These are phyloP conservation scores for Scaptomyza reducta DNA, from an alignment of 2,888 invertebrate species.

Conservation along the genomic window DNA sequence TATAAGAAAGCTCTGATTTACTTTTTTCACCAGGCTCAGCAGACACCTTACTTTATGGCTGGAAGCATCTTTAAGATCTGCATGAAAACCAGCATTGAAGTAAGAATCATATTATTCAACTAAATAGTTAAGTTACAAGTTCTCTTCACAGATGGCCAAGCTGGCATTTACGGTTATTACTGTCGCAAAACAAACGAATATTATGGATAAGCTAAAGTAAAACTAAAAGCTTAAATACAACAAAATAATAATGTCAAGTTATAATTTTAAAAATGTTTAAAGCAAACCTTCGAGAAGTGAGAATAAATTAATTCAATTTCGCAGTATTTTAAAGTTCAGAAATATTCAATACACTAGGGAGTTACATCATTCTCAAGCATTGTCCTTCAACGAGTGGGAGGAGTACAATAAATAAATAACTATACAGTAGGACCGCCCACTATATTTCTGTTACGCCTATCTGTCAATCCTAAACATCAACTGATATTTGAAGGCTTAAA, in stretches of 20 bases:
- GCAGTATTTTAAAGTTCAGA: too few species aligned
- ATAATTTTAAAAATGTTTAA: not conserved
- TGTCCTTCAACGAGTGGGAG: not conserved
- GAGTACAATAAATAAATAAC: not conserved
- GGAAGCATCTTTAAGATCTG: conserved; percentile 46
- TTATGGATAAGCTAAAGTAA: conserved; percentile 37
- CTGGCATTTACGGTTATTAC: conserved; percentile 60
- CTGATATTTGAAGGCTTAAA: not conserved
- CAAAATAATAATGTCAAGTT: not conserved
- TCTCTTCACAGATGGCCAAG: conserved; percentile 45
- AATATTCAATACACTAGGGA: not conserved
- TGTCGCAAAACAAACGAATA: conserved; percentile 48
- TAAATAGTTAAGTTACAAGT: not conserved
- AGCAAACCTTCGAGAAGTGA: too few species aligned
- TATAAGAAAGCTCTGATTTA: conserved; percentile 38
- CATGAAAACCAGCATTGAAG: conserved; percentile 48
- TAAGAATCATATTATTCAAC: conserved; percentile 3
- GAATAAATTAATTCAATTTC: too few species aligned
- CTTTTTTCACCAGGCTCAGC: conserved; percentile 41
- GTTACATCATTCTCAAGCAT: not conserved
- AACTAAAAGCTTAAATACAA: not conserved
- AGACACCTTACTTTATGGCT: conserved; percentile 41
- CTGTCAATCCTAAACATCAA: not conserved
- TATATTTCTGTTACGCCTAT: not conserved
- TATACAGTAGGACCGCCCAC: not conserved